phyloP scores from a whole-genome alignment of 2,888 invertebrate genomes.

The Heliconius aoede region DNA sequence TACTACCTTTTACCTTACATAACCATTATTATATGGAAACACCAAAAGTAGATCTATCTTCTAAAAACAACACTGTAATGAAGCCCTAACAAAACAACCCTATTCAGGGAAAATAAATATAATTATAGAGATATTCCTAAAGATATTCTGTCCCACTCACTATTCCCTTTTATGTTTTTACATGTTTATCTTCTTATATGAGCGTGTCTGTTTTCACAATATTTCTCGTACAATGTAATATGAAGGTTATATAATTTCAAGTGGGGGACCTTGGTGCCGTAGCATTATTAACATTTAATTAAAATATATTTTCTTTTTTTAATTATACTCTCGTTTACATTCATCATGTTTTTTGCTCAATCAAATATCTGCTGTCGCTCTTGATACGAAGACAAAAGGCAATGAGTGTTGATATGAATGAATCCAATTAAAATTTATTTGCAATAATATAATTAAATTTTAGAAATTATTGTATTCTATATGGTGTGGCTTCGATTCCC shows the following conservation, averaged over 20 bases:
- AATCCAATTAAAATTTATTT: neutral
- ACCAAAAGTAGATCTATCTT: neutral
- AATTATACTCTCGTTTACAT: slow-evolving; percentile 30
- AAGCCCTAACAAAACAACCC: slow-evolving; percentile 6
- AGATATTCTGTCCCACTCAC: slow-evolving; percentile 14
- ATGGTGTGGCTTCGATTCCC: too few species aligned
- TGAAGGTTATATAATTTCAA: neutral
- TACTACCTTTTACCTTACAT: too few species aligned
- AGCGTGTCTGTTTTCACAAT: neutral
- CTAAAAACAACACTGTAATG: slow-evolving; percentile 3
- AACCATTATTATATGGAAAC: neutral
- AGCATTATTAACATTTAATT: slow-evolving; percentile 11
- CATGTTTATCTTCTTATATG: slow-evolving; percentile 5
- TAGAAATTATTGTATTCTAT: too few species aligned
- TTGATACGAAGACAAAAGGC: neutral
- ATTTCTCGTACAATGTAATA: neutral
- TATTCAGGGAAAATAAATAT: slow-evolving; percentile 15
- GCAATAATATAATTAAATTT: neutral
- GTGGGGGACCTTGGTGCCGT: slow-evolving; percentile 21
- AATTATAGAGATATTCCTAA: slow-evolving; percentile 8
- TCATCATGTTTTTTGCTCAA: slow-evolving; percentile 24
- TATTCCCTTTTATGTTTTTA: slow-evolving; percentile 1
- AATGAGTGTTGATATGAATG: slow-evolving; percentile 4
- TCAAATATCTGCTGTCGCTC: slow-evolving; percentile 9
- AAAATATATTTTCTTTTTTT: slow-evolving; percentile 27